Percentiles rank a stretch among this genome's conserved stretches.
These are phyloP conservation scores for Amorpha juglandis DNA, from an alignment of 2,888 invertebrate species.

Conservation along the genomic window DNA sequence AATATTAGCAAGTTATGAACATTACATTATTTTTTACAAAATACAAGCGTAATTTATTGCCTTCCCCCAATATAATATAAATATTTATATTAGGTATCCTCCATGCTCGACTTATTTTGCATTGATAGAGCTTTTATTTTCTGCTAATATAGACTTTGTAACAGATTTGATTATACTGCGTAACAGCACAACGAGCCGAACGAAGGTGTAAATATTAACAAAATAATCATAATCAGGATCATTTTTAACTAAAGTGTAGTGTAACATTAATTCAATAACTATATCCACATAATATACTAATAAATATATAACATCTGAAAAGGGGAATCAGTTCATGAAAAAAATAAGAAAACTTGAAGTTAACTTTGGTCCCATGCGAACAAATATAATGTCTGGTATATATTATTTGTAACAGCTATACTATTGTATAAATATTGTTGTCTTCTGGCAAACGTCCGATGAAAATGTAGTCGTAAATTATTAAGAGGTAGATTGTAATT, in stretches of 20 bases:
- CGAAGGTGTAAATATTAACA: constrained; percentile 14
- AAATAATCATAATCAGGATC: constrained; percentile 19
- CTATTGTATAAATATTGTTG: constrained; percentile 45
- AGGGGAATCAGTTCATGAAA: constrained; percentile 51
- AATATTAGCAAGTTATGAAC: constrained; percentile 39
- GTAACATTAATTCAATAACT: constrained; percentile 33
- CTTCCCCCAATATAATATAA: constrained; percentile 81
- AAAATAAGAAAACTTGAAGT: constrained; percentile 48
- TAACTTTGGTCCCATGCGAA: constrained; percentile 69
- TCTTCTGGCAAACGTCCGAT: constrained; percentile 48
- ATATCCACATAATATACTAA: constrained; percentile 33
- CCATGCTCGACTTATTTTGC: constrained; percentile 18
- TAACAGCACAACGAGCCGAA: neutral
- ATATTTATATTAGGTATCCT: constrained; percentile 17
- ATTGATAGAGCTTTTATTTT: constrained; percentile 20
- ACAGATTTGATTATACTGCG: neutral
- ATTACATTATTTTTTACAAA: constrained; percentile 71
- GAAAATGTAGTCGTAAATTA: constrained; percentile 69
- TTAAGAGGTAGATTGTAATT: constrained; percentile 83
- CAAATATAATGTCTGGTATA: constrained; percentile 41
- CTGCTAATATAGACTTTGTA: constrained; percentile 3
- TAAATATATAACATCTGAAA: constrained; percentile 43
- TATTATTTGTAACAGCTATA: constrained; percentile 53
- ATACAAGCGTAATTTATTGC: constrained; percentile 89
- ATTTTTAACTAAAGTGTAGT: constrained; percentile 31